Evolutionary conservation across 2,113 vertebrate species (phyloP).

Genomic region (Ptyas mucosa): DNA sequence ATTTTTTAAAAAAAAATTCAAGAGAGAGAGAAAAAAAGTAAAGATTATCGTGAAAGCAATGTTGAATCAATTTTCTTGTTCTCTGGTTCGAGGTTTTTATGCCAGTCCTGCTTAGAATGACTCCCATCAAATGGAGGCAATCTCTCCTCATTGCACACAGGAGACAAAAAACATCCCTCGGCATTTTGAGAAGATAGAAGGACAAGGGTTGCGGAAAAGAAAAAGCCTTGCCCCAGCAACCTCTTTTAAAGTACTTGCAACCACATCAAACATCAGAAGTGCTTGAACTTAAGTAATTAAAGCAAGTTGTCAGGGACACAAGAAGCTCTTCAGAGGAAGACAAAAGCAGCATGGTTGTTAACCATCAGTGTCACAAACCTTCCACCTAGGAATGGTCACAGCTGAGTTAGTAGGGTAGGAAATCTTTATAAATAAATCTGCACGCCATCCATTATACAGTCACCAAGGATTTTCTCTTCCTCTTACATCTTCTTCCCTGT

Average conservation of each 20-base stretch:
- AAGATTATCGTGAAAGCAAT: neutral
- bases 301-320: slow-evolving; percentile 71
- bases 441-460: slow-evolving; percentile 55
- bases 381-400: slow-evolving; percentile 63
- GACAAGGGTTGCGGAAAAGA: slow-evolving; percentile 38
- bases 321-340: slow-evolving; percentile 68
- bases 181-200: slow-evolving; percentile 51
- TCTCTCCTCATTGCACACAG: slow-evolving; percentile 21
- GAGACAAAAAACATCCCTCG: slow-evolving; percentile 23
- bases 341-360: slow-evolving; percentile 62
- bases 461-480: slow-evolving; percentile 50
- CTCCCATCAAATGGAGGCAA: slow-evolving; percentile 40
- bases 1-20: neutral
- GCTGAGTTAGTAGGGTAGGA: slow-evolving; percentile 62
- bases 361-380: slow-evolving; percentile 62
- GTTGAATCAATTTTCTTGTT: slow-evolving; percentile 28
- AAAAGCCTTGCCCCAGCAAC: slow-evolving; percentile 60
- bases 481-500: slow-evolving; percentile 65
- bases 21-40: neutral
- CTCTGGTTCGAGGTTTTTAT: neutral
- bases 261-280: slow-evolving; percentile 60
- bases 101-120: neutral
- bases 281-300: slow-evolving; percentile 71
- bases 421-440: slow-evolving; percentile 56
- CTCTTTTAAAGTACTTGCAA: slow-evolving; percentile 61